Evolutionary conservation across 2,888 invertebrate genomes (phyloP).

Genomic region (Hetaerina titia): DNA sequence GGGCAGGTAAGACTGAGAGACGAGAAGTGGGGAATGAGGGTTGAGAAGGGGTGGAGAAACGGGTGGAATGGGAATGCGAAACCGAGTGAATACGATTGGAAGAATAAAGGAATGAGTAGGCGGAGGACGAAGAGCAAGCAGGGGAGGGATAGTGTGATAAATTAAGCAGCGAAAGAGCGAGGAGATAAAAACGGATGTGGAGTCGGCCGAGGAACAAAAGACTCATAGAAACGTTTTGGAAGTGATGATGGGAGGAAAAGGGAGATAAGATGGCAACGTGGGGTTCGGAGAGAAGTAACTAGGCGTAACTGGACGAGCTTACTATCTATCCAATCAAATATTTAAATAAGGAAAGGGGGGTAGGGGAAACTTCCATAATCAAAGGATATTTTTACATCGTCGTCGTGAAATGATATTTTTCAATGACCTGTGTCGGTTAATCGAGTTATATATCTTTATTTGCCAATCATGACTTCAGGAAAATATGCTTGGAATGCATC

Average conservation of each 20-base stretch:
- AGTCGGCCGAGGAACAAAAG: not conserved
- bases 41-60: not conserved
- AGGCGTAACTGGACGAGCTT: not conserved
- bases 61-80: slow-evolving; percentile 7
- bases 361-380: not conserved
- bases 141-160: not conserved
- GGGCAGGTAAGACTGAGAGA: not conserved
- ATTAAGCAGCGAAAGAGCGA: not conserved
- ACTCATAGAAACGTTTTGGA: slow-evolving; percentile 3
- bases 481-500: no score
- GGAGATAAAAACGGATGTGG: not conserved
- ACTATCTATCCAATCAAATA: not conserved
- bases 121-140: not conserved
- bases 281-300: not conserved
- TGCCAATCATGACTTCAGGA: no score
- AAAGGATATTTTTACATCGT: not conserved
- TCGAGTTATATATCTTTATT: no score
- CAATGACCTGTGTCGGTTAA: no score
- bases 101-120: not conserved
- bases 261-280: not conserved
- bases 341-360: not conserved
- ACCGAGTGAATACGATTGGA: not conserved
- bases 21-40: not conserved
- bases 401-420: not conserved
- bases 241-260: not conserved